These are phyloP conservation scores for Myxocyprinus asiaticus DNA, from an alignment of 2,113 vertebrate species.

Conservation along the genomic window DNA sequence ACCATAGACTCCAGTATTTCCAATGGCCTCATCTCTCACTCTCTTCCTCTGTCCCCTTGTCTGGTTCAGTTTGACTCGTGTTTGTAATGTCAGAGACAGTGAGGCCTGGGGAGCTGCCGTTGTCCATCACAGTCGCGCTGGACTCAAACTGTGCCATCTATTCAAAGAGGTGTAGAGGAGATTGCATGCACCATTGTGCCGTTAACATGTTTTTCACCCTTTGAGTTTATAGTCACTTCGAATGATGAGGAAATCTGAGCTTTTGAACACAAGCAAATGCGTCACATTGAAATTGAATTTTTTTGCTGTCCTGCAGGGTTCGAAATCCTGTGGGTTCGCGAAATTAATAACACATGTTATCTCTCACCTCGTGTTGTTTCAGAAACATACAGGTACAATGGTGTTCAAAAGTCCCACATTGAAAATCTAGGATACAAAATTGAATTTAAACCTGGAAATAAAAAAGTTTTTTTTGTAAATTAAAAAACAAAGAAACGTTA, in stretches of 20 bases:
- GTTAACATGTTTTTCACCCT: conserved; percentile 8
- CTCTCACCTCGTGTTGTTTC: neutral
- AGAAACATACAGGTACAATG: too few species aligned
- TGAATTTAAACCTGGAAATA: too few species aligned
- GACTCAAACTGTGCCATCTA: conserved; percentile 15
- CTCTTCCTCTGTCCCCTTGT: neutral
- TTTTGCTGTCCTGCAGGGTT: neutral
- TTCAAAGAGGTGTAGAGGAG: neutral
- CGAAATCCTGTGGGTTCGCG: neutral
- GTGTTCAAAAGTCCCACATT: too few species aligned
- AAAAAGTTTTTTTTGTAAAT: too few species aligned
- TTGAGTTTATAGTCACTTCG: neutral
- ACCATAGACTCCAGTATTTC: too few species aligned
- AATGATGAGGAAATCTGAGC: conserved; percentile 14
- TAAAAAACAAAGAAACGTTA: too few species aligned
- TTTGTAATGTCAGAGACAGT: neutral
- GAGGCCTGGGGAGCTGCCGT: neutral
- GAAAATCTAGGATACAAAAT: too few species aligned
- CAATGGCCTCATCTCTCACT: too few species aligned
- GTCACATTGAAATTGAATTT: conserved; percentile 6
- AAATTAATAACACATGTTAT: neutral
- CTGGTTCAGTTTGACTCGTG: neutral
- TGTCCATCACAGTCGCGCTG: neutral
- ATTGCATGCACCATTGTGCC: conserved; percentile 20
- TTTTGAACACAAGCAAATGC: conserved; percentile 7